Evolutionary conservation across 1,140 invertebrate species (phyloP), one percentile per base, ranked within the genome.

Genomic region (Drepana arcuata): DNA sequence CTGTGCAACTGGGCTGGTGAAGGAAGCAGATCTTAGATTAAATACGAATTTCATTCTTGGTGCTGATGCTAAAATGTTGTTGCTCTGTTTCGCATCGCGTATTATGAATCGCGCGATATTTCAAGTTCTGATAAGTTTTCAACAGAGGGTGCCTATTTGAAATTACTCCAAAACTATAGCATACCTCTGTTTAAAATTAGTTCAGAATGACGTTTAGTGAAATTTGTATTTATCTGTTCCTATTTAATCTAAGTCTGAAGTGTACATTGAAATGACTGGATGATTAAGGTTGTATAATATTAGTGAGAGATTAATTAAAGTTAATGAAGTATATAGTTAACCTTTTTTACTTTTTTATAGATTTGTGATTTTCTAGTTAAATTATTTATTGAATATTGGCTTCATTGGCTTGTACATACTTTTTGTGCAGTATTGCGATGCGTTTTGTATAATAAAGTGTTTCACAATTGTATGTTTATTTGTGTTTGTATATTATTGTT

Each of bases 1-100:
- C 48, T 78, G 40, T 78, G 77, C 66, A 66, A 81, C 37, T 81
- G 72, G 72, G 73, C 34, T 78, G 53, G 77, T 72, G 68, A 43
- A 16, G 64, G 69, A 27, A 39, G 26, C 44, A 45, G 46, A 52
- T 38, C 49, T 68, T 68, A 63, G 75, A 62, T 71, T 69, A 66
- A 69, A 73, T 70, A 55, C 21, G n/a, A n/a, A n/a, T n/a, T n/a
- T n/a, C n/a, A n/a, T n/a, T n/a, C n/a, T n/a, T n/a, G n/a, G n/a
- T n/a, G n/a, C n/a, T n/a, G n/a, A n/a, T n/a, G n/a, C n/a, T n/a
- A n/a, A n/a, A n/a, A n/a, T n/a, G n/a, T n/a, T n/a, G n/a, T n/a
- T n/a, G n/a, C n/a, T n/a, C n/a, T n/a, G n/a, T n/a, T n/a, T n/a
- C n/a, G n/a, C n/a, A n/a, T n/a, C n/a, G n/a, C n/a, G n/a, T n/a